phyloP scores from a whole-genome alignment of 23 tunicate genomes.

The Halocynthia roretzi region DNA sequence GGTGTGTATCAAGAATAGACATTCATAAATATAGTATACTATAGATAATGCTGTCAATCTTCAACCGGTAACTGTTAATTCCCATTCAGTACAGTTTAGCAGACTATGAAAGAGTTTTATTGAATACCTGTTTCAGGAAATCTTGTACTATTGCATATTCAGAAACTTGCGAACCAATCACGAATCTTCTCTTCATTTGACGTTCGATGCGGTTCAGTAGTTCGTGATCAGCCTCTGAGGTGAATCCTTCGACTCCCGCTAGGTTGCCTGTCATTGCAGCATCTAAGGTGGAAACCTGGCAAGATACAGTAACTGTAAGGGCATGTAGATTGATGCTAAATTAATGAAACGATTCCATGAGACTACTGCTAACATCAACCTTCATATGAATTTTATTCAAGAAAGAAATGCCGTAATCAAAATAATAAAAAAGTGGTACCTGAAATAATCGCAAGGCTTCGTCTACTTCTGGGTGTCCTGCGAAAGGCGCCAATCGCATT shows the following conservation, averaged over 20 bases:
- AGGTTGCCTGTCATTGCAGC: slow-evolving; percentile 97
- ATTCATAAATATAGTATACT: no score
- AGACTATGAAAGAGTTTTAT: no score
- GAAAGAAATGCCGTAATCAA: no score
- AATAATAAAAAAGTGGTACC: background rate
- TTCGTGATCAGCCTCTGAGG: slow-evolving; percentile 96
- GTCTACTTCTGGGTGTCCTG: slow-evolving; percentile 93
- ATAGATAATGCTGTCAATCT: no score
- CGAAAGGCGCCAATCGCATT: slow-evolving; percentile 97
- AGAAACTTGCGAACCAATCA: slow-evolving; percentile 91
- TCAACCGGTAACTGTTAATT: no score
- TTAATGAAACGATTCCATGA: no score
- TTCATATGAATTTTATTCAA: no score
- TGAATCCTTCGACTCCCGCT: slow-evolving; percentile 98
- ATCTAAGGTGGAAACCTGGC: slow-evolving; percentile 87
- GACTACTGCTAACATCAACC: no score
- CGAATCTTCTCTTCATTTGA: slow-evolving; percentile 90
- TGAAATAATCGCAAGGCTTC: slow-evolving; percentile 80
- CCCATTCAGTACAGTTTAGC: no score
- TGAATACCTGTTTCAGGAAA: slow-evolving; percentile 41
- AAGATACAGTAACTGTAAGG: no score
- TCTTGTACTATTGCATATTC: slow-evolving; percentile 91
- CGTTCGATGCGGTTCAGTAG: slow-evolving; percentile 89
- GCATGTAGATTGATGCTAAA: no score
- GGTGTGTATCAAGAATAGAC: no score